phyloP scores from a whole-genome alignment of 1,140 invertebrate genomes.

The Manduca sexta region DNA sequence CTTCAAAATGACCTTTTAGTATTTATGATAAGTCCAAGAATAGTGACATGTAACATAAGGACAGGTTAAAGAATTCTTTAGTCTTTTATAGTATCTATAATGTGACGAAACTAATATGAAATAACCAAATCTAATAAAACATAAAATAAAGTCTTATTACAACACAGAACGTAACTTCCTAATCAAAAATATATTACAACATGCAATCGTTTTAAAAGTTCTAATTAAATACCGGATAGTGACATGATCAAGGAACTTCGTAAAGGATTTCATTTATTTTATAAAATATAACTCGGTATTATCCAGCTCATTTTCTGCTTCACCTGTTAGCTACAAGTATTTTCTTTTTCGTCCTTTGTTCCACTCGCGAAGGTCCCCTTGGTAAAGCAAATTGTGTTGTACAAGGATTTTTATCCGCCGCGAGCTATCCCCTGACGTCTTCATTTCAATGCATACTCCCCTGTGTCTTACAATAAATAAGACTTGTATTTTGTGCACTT shows the following conservation, averaged over 20 bases:
- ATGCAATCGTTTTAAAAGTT: no score
- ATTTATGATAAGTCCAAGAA: no score
- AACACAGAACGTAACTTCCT: no score
- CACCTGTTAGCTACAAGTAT: constrained; percentile 2
- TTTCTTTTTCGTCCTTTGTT: constrained; percentile 6
- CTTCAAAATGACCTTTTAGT: no score
- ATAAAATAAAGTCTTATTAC: no score
- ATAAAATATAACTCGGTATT: background rate
- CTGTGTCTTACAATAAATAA: background rate
- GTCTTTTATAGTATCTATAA: no score
- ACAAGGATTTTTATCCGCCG: constrained; percentile 1
- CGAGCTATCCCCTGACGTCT: background rate
- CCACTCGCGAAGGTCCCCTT: constrained; percentile 3
- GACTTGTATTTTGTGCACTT: background rate
- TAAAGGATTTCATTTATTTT: background rate
- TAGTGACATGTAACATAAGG: no score
- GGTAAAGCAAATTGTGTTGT: constrained; percentile 8
- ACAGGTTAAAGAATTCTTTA: no score
- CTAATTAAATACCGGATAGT: no score
- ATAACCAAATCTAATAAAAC: no score
- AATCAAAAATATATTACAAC: no score
- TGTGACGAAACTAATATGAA: no score
- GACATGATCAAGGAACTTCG: background rate
- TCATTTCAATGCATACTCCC: constrained; percentile 5
- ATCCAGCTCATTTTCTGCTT: constrained; percentile 5